These are phyloP conservation scores for Hipposideros armiger DNA, from an alignment of 2,113 vertebrate genomes.

Conservation along the genomic window DNA sequence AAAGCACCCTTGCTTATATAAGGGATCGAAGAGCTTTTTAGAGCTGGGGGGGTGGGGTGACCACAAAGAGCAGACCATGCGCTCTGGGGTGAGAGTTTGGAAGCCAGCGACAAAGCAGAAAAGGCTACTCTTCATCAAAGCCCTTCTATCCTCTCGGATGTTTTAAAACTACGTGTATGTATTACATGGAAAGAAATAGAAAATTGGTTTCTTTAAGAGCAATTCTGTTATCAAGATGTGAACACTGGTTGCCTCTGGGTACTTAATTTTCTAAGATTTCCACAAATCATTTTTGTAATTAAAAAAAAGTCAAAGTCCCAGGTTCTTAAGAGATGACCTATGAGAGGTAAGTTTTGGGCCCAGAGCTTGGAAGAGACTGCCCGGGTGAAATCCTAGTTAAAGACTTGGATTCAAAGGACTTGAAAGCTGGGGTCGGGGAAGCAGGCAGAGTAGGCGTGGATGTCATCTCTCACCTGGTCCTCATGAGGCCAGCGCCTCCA, in stretches of 20 bases:
- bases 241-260: neutral
- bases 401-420: neutral
- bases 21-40: neutral
- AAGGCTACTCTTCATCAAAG: neutral
- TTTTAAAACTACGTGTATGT: neutral
- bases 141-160: neutral
- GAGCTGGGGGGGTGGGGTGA: neutral
- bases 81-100: neutral
- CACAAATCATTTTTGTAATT: constrained; percentile 34
- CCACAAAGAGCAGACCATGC: neutral
- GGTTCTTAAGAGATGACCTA: neutral
- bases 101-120: neutral
- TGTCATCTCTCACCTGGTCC: neutral
- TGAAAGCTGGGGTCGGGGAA: neutral
- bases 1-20: constrained; percentile 1
- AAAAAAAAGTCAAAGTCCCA: neutral
- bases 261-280: neutral
- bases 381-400: neutral
- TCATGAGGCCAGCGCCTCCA: neutral
- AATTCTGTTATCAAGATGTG: neutral
- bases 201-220: neutral
- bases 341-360: neutral
- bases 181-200: neutral
- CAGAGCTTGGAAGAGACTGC: neutral
- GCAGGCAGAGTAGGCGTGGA: neutral